Conservation (phyloP, 2,888 invertebrate species). For the Callosobruchus maculatus region DNA sequence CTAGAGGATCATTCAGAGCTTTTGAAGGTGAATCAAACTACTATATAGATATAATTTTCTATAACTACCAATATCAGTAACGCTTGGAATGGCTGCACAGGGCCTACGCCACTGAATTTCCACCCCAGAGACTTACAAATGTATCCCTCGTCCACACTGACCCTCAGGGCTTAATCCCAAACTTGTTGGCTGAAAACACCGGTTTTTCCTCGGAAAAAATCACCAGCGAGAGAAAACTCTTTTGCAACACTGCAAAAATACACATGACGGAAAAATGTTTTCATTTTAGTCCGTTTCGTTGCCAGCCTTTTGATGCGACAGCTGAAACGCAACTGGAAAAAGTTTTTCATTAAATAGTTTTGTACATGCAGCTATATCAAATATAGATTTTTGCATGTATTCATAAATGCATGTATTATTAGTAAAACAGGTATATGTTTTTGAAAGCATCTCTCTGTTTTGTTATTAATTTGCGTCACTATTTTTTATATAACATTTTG, state of each 20-base stretch:
- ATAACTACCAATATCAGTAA: no score
- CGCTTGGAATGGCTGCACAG: neutral
- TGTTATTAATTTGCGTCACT: no score
- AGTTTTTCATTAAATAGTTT: neutral
- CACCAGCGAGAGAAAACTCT: neutral
- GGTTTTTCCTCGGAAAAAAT: constrained; percentile 25
- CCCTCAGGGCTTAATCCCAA: constrained; percentile 36
- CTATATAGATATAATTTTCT: no score
- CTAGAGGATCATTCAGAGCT: no score
- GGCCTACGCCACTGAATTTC: constrained; percentile 2
- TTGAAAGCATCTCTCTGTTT: no score
- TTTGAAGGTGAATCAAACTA: no score
- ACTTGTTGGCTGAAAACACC: constrained; percentile 29
- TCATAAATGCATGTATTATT: no score
- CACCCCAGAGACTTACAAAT: constrained; percentile 40
- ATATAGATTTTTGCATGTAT: neutral
- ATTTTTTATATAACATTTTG: no score
- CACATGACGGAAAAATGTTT: neutral
- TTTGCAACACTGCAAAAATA: neutral
- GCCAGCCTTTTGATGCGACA: no score
- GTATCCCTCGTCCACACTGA: constrained; percentile 44
- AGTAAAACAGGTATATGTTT: no score
- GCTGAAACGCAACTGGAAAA: neutral
- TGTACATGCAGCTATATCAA: neutral
- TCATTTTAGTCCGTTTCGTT: neutral